These are phyloP conservation scores for Peromyscus melanophrys DNA, from an alignment of 2,797 vertebrate genomes.

Conservation along the genomic window DNA sequence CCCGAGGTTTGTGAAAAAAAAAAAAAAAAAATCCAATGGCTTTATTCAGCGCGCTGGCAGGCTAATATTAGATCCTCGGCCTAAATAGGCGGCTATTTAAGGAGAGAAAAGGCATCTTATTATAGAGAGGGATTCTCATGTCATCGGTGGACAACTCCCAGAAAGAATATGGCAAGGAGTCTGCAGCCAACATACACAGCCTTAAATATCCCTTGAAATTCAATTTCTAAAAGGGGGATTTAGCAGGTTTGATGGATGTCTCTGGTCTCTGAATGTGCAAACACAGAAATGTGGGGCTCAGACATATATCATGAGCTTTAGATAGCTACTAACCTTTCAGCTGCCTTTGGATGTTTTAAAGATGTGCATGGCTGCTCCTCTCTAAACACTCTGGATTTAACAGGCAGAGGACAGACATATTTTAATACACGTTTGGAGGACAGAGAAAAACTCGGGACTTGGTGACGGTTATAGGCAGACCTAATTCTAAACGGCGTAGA, in stretches of 20 bases:
- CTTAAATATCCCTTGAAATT: slow-evolving; percentile 79
- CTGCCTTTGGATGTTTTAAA: slow-evolving; percentile 65
- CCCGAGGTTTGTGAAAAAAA: slow-evolving; percentile 51
- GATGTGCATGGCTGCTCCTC: slow-evolving; percentile 17
- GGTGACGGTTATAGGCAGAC: neutral
- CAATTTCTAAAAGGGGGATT: slow-evolving; percentile 70
- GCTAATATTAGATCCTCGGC: slow-evolving; percentile 75
- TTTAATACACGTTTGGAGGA: neutral
- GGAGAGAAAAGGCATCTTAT: slow-evolving; percentile 47
- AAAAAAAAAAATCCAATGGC: slow-evolving; percentile 56
- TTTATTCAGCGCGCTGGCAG: slow-evolving; percentile 66
- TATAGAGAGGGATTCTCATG: slow-evolving; percentile 58
- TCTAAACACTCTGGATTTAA: slow-evolving; percentile 4
- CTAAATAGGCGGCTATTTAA: slow-evolving; percentile 74
- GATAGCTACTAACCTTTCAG: slow-evolving; percentile 67
- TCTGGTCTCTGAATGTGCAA: slow-evolving; percentile 76
- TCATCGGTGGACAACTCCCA: slow-evolving; percentile 74
- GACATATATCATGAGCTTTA: slow-evolving; percentile 68
- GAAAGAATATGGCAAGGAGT: slow-evolving; percentile 75
- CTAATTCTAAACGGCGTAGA: neutral
- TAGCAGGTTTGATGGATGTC: slow-evolving; percentile 77
- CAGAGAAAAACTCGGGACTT: neutral
- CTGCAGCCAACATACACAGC: slow-evolving; percentile 73
- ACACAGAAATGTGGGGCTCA: slow-evolving; percentile 71
- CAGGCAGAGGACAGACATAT: slow-evolving; percentile 8